A percentile compares a stretch with the other conserved stretches of the same genome.
Evolutionary conservation across 1,140 invertebrate genomes (phyloP).

Genomic region (Schlechtendalia chinensis): DNA sequence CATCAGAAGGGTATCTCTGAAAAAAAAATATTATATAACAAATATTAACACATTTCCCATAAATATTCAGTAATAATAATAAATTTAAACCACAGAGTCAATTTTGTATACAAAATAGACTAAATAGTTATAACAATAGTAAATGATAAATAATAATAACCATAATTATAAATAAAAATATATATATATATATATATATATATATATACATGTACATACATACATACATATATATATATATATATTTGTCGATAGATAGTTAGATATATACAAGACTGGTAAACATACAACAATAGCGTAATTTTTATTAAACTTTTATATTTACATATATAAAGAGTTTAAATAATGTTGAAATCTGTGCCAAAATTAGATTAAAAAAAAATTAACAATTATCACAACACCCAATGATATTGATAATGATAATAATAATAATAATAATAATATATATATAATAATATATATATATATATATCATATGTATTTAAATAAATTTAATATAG

Average conservation of each 20-base stretch:
- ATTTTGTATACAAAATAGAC: slow-evolving; percentile 12
- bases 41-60: slow-evolving; percentile 21
- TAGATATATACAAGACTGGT: slow-evolving; percentile 34
- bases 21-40: neutral
- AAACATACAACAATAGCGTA: neutral
- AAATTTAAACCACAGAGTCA: neutral
- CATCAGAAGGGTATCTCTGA: neutral
- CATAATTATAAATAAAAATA: slow-evolving; percentile 7
- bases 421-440: no score
- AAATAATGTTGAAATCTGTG: neutral
- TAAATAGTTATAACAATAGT: slow-evolving; percentile 22
- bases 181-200: slow-evolving; percentile 21
- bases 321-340: neutral
- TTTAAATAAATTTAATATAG: slow-evolving; percentile 24
- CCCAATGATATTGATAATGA: neutral
- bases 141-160: slow-evolving; percentile 53
- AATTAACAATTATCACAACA: slow-evolving; percentile 48
- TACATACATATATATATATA: slow-evolving; percentile 25
- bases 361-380: neutral
- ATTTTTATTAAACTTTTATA: slow-evolving; percentile 15
- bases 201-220: slow-evolving; percentile 19
- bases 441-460: neutral
- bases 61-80: slow-evolving; percentile 25
- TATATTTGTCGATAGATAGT: no score
- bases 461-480: neutral